A percentile compares a stretch with the other conserved stretches of the same genome.
Evolutionary conservation across 1,140 invertebrate species (phyloP).

Genomic region (Dendrolimus punctatus): DNA sequence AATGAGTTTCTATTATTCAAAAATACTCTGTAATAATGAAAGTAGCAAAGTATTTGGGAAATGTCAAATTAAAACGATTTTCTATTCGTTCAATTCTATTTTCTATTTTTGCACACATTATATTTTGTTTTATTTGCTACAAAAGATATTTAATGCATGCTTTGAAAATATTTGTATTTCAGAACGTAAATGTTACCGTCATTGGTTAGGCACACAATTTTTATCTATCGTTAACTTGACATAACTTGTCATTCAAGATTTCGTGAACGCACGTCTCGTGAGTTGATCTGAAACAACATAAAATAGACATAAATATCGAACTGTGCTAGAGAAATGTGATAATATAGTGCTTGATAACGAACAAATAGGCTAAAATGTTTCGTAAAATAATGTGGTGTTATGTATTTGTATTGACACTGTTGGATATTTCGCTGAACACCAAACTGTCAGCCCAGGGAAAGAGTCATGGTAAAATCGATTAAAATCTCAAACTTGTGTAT

Average conservation of each 20-base stretch:
- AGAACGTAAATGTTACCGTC: no score
- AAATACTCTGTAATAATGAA: no score
- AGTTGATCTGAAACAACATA: conserved; percentile 30
- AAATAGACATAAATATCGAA: conserved; percentile 20
- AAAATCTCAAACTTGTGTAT: conserved; percentile 10
- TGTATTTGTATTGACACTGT: conserved; percentile 55
- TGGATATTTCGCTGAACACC: conserved; percentile 58
- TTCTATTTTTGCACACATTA: no score
- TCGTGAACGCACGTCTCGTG: conserved; percentile 38
- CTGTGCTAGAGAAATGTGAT: conserved; percentile 50
- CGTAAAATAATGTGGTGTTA: conserved; percentile 59
- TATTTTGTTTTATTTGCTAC: no score
- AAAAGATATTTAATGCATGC: no score
- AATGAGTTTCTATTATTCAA: no score
- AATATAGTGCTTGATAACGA: conserved; percentile 31
- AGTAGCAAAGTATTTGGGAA: no score
- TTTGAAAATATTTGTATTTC: no score
- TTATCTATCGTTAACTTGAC: no score
- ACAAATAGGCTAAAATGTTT: conserved; percentile 48
- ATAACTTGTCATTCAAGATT: conserved; percentile 9
- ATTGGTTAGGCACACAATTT: no score
- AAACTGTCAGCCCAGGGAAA: conserved; percentile 62
- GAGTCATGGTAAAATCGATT: conserved; percentile 68
- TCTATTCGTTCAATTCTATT: no score
- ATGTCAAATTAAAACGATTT: no score